A percentile compares a stretch with the other conserved stretches of the same genome.
Evolutionary conservation across 2,888 invertebrate species (phyloP).

Genomic region (Ypsolopha sequella): DNA sequence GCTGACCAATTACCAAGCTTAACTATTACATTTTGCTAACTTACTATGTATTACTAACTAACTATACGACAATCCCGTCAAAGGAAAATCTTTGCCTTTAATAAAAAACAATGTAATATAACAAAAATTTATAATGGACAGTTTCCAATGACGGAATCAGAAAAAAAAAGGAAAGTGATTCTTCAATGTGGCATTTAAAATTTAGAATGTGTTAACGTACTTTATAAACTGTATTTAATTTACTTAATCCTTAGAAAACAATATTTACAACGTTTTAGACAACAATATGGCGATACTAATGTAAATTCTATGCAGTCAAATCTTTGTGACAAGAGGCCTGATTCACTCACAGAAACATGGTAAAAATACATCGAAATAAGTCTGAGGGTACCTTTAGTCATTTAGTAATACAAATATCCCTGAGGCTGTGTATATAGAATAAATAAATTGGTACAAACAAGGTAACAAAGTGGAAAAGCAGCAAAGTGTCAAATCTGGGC

Average conservation of each 20-base stretch:
- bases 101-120: neutral
- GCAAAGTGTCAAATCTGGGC: too few relatives aligned
- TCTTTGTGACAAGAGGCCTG: constrained; percentile 24
- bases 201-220: constrained; percentile 10
- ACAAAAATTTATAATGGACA: neutral
- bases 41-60: constrained; percentile 12
- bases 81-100: constrained; percentile 8
- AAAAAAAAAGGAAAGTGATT: constrained; percentile 15
- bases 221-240: constrained; percentile 5
- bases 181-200: constrained; percentile 5
- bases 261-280: constrained; percentile 11
- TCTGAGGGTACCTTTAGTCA: too few relatives aligned
- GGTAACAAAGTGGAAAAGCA: too few relatives aligned
- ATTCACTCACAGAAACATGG: neutral
- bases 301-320: constrained; percentile 65
- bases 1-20: constrained; percentile 40
- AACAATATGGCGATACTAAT: constrained; percentile 17
- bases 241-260: constrained; percentile 8
- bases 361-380: too few relatives aligned
- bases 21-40: constrained; percentile 27
- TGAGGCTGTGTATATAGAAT: too few relatives aligned
- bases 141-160: constrained; percentile 20
- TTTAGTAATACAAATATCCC: too few relatives aligned
- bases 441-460: too few relatives aligned
- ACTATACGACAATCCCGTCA: constrained; percentile 17